Evolutionary conservation across 2,888 invertebrate genomes (phyloP).

Genomic region (Panzeria rudis): DNA sequence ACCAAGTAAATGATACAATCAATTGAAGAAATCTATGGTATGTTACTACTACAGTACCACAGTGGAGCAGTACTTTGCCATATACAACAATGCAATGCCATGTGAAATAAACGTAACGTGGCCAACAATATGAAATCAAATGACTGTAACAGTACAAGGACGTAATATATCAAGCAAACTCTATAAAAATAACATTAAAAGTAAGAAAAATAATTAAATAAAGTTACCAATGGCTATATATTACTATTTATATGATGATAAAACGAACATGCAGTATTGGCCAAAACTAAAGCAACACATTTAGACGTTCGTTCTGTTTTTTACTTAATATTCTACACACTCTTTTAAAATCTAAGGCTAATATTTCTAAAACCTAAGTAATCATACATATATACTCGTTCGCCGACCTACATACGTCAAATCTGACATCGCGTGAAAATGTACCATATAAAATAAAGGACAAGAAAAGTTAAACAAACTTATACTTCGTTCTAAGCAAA

Average conservation of each 20-base stretch:
- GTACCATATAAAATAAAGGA: no score
- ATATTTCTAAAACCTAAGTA: no score
- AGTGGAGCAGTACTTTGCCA: background rate
- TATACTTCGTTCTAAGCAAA: no score
- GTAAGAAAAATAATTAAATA: constrained; percentile 24
- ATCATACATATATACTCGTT: no score
- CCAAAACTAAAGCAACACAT: background rate
- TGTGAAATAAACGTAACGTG: constrained; percentile 5
- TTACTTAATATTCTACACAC: no score
- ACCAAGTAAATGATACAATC: constrained; percentile 27
- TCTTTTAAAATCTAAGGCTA: no score
- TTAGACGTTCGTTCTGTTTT: no score
- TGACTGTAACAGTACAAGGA: constrained; percentile 56
- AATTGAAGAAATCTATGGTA: background rate
- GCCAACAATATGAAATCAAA: constrained; percentile 65
- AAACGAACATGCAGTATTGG: background rate
- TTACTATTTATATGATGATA: background rate
- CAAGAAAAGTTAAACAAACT: no score
- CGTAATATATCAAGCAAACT: constrained; percentile 51
- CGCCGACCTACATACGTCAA: no score
- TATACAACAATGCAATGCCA: background rate
- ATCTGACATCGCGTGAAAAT: no score
- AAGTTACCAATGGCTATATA: constrained; percentile 3
- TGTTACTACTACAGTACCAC: constrained; percentile 1
- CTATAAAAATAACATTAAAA: constrained; percentile 21